A percentile compares a stretch with the other conserved stretches of the same genome.
Conservation (phyloP, 2,888 invertebrate genomes). For the Leucoma salicis region DNA sequence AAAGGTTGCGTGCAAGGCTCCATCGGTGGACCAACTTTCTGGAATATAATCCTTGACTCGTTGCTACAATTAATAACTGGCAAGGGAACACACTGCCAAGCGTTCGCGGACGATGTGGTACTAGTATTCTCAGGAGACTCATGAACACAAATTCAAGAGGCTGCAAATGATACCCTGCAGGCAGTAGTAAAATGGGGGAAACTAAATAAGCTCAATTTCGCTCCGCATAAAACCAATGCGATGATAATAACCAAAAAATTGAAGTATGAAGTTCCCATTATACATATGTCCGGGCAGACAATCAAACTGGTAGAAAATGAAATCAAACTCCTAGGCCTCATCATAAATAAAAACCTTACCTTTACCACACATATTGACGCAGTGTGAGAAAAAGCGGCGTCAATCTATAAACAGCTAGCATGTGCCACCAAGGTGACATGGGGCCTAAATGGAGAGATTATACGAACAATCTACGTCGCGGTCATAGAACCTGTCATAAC, state of each 20-base stretch:
- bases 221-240: background rate
- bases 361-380: background rate
- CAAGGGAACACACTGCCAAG: constrained; percentile 1
- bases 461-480: constrained; percentile 2
- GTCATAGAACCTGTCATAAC: constrained; percentile 2
- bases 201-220: constrained; percentile 1
- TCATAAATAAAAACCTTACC: constrained; percentile 6
- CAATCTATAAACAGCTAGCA: constrained; percentile 3
- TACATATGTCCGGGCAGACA: background rate
- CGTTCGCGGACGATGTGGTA: no score
- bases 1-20: constrained; percentile 12
- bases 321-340: constrained; percentile 18
- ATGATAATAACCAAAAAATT: background rate
- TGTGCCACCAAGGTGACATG: constrained; percentile 2
- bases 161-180: background rate
- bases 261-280: background rate
- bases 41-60: constrained; percentile 9
- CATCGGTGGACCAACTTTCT: no score
- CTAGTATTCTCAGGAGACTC: constrained; percentile 2
- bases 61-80: background rate
- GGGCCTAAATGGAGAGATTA: constrained; percentile 5
- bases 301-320: constrained; percentile 2
- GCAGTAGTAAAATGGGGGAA: constrained; percentile 2
- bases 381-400: background rate
- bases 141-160: background rate